Conservation (phyloP, 2,888 invertebrate genomes). For the Macrosiphum euphorbiae region DNA sequence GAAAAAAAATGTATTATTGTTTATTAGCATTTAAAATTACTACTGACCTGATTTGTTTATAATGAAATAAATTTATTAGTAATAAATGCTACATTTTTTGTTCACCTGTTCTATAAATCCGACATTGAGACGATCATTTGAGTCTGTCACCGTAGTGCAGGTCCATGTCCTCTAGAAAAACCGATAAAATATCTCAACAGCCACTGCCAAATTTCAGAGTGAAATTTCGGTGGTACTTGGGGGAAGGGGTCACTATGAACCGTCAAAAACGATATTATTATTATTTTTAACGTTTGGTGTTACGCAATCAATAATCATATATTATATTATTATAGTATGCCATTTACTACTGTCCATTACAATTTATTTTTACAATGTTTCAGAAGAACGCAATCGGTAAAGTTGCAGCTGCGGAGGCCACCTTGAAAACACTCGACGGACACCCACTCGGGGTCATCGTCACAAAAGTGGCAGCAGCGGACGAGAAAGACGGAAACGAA, state of each 20-base stretch:
- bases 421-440: conserved; percentile 15
- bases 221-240: background rate
- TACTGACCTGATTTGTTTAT: no score
- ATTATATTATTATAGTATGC: background rate
- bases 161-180: background rate
- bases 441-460: background rate
- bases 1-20: no score
- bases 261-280: background rate
- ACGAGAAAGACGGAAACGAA: conserved; percentile 8
- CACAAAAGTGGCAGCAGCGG: background rate
- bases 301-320: background rate
- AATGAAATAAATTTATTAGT: no score
- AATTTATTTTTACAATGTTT: background rate
- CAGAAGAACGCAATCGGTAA: background rate
- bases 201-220: background rate
- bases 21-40: no score
- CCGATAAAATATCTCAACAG: background rate
- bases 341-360: background rate
- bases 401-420: conserved; percentile 15
- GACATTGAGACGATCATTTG: background rate
- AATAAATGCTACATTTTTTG: no score
- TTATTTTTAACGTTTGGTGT: background rate
- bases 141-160: background rate
- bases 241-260: background rate
- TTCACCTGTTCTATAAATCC: no score